Evolutionary conservation across 2,113 vertebrate species (phyloP).

Genomic region (Sylvietta virens): DNA sequence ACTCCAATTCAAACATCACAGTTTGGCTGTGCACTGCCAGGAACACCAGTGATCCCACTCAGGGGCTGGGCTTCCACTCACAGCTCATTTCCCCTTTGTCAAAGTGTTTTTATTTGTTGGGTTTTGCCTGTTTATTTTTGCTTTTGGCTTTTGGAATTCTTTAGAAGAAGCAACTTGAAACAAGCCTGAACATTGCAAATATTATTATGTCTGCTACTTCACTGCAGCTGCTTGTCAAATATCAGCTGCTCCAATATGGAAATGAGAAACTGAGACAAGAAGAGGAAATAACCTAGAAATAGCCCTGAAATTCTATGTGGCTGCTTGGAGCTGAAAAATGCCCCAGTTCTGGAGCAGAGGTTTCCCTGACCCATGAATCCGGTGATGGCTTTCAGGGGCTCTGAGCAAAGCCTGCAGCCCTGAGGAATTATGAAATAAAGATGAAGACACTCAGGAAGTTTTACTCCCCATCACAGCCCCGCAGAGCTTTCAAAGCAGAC

Average conservation of each 20-base stretch:
- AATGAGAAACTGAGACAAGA: neutral
- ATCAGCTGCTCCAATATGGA: neutral
- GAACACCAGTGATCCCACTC: accelerated
- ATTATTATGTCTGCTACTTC: neutral
- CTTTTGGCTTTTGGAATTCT: neutral
- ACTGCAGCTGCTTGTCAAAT: neutral
- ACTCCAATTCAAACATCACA: accelerated
- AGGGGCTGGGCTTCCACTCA: neutral
- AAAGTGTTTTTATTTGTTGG: neutral
- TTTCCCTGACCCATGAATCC: neutral
- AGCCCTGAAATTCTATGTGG: neutral
- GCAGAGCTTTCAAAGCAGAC: neutral
- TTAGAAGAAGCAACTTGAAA: neutral
- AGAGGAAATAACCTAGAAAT: neutral
- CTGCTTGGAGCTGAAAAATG: neutral
- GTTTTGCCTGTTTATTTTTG: neutral
- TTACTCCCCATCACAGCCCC: accelerated
- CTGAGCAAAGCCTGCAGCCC: neutral
- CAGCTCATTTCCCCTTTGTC: neutral
- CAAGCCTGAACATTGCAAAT: neutral
- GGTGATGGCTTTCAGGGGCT: neutral
- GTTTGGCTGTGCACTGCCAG: accelerated
- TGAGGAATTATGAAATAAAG: neutral
- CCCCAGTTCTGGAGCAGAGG: neutral
- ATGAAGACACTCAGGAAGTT: neutral